Evolutionary conservation across 2,888 invertebrate genomes (phyloP).

Genomic region (Mythimna pallens): DNA sequence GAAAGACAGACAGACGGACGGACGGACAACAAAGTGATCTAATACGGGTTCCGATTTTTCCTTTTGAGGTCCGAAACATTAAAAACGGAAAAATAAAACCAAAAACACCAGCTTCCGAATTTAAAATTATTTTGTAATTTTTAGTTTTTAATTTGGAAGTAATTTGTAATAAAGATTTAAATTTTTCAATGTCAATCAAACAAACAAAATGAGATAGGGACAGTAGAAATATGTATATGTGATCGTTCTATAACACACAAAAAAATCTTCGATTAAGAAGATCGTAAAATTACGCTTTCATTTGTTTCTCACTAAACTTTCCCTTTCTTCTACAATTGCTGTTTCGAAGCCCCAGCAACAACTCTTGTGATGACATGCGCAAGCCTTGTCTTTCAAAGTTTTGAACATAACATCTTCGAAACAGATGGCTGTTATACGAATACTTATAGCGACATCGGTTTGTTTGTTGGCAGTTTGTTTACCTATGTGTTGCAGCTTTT

Average conservation of each 20-base stretch:
- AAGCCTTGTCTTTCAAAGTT: slow-evolving; percentile 42
- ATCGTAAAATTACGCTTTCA: not conserved
- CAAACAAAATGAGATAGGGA: not conserved
- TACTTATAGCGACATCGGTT: slow-evolving; percentile 1
- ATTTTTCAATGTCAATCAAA: not conserved
- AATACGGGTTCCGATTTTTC: too few species aligned
- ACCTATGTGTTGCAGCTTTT: slow-evolving; percentile 9
- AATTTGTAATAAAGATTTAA: too few species aligned
- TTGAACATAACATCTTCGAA: slow-evolving; percentile 24
- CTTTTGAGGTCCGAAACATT: too few species aligned
- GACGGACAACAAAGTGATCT: too few species aligned
- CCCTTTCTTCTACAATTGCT: not conserved
- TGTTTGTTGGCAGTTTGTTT: slow-evolving; percentile 29
- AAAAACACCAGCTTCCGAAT: too few species aligned
- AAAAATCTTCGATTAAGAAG: not conserved
- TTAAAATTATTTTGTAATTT: too few species aligned
- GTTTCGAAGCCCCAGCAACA: slow-evolving; percentile 16
- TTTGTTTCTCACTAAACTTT: not conserved
- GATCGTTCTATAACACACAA: not conserved
- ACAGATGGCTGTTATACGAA: slow-evolving; percentile 24
- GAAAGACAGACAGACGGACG: too few species aligned
- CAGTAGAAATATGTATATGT: not conserved
- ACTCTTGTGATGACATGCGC: slow-evolving; percentile 36
- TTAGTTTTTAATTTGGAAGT: too few species aligned
- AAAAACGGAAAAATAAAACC: too few species aligned